Conservation (phyloP, 2,888 invertebrate genomes). For the Lottia gigantea region DNA sequence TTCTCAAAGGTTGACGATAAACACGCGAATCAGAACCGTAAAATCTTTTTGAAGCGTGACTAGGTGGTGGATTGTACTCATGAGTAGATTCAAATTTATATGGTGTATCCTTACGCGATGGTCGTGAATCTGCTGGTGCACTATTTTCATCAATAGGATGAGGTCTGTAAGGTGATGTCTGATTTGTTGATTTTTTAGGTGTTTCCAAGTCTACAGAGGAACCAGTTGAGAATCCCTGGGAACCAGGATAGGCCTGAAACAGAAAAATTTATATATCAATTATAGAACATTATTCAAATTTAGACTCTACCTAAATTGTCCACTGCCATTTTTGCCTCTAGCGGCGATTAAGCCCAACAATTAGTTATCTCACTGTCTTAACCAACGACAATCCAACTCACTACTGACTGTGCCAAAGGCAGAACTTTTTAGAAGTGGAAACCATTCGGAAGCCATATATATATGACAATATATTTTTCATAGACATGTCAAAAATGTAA, state of each 20-base stretch:
- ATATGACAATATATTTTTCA: too few species aligned
- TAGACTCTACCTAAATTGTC: too few species aligned
- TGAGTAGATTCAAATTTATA: not conserved
- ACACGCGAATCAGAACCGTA: not conserved
- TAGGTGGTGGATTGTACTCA: not conserved
- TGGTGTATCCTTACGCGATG: not conserved
- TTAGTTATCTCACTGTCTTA: too few species aligned
- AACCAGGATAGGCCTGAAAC: conserved; percentile 2
- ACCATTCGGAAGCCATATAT: too few species aligned
- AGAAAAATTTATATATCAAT: too few species aligned
- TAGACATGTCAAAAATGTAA: too few species aligned
- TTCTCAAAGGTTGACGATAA: conserved; percentile 12
- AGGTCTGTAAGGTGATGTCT: conserved; percentile 1
- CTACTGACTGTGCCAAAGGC: too few species aligned
- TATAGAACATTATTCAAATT: too few species aligned
- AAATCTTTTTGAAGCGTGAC: not conserved
- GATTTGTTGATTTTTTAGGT: not conserved
- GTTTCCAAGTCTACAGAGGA: not conserved
- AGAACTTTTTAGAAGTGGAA: too few species aligned
- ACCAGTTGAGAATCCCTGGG: not conserved
- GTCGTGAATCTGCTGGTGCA: not conserved
- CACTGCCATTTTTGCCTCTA: too few species aligned
- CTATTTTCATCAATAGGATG: not conserved
- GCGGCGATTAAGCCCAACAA: too few species aligned
- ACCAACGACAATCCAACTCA: too few species aligned